Base-by-base conservation (phyloP, 2,113 vertebrate genomes). In the Poecilia latipinna region DNA sequence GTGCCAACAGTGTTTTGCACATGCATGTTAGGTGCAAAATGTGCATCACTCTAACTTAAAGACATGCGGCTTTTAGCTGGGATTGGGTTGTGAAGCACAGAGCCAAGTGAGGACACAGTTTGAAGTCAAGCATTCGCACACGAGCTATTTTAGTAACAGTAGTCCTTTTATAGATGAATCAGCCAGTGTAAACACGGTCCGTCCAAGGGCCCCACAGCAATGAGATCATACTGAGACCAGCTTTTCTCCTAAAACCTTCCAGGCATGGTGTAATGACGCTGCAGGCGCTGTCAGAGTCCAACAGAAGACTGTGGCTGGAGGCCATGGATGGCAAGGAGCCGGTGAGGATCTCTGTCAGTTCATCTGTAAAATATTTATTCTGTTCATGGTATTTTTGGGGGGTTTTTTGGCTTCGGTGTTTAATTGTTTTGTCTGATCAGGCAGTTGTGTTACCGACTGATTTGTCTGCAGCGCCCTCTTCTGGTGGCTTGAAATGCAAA, bases 271-370 rank as follows among this genome's bases (percentile, higher is more conserved):
- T 98, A 78, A 96, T 99, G 86, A 99, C 98, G 0, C 90, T 99
- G 22, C 98, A 99, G 88, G 98, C 97, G 4, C 95, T 97, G 92
- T 99, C 98, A 12, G 97, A 99, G 92, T 95, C 96, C 64, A 98
- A 98, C 89, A 93, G 98, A 79, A 96, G 97, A 77, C 94, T 98
- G 68, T 99, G 98, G 98, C 95, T 99, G 0, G 97, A 99, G 92
- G 97, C 97, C 80, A 99, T 99, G 97, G 98, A 99, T 85, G 98
- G 97, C 70, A 99, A 98, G 74, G 98, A 99, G 89, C 98, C 97
- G 81, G 98, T 99, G 95, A 94, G 93, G 68, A 88, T 66, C 76
- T 78, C 48, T 79, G 73, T 61, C 75, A 71, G 60, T 61, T 80
- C 70, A 44, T 66, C 48, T 82, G 61, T 83, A 22, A 77, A 88